These are phyloP conservation scores for Nerophis ophidion DNA, from an alignment of 2,113 vertebrate species.

Conservation along the genomic window DNA sequence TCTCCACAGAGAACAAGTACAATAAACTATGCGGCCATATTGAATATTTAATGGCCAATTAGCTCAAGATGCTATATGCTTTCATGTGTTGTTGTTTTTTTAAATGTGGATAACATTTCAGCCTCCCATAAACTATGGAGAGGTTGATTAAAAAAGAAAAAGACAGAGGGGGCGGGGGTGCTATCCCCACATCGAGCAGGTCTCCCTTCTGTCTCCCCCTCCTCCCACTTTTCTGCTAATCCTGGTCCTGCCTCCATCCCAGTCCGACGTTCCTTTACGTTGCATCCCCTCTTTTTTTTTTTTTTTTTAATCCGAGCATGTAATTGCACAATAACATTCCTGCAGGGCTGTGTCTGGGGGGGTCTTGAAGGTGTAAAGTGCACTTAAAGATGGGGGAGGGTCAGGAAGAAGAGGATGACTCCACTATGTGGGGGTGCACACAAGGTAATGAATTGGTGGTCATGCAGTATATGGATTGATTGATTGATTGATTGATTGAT, in stretches of 20 bases:
- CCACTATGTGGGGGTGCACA: no score
- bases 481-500: no score
- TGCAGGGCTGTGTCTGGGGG: conserved; percentile 17
- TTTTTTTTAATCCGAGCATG: conserved; percentile 41
- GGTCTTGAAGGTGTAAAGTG: conserved; percentile 35
- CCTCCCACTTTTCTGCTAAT: conserved; percentile 52
- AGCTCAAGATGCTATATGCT: not conserved
- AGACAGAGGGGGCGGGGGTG: conserved; percentile 16
- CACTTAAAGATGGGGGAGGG: conserved; percentile 2
- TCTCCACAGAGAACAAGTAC: no score
- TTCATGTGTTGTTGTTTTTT: not conserved
- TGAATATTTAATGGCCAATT: not conserved
- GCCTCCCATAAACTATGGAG: conserved; percentile 1
- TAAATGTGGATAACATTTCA: conserved; percentile 2
- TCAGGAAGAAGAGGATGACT: not conserved
- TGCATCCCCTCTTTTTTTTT: conserved; percentile 7
- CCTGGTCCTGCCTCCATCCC: conserved; percentile 21
- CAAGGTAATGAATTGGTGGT: not conserved
- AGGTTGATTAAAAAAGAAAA: conserved; percentile 22
- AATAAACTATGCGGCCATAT: not conserved
- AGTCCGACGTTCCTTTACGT: conserved; percentile 38
- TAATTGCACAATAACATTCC: conserved; percentile 47
- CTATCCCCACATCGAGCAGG: conserved; percentile 27
- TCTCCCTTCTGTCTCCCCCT: conserved; percentile 53
- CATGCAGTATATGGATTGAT: no score